Evolutionary conservation across 2,113 vertebrate species (phyloP), one percentile per base, ranked within the genome.

Genomic region (Bufo gargarizans): DNA sequence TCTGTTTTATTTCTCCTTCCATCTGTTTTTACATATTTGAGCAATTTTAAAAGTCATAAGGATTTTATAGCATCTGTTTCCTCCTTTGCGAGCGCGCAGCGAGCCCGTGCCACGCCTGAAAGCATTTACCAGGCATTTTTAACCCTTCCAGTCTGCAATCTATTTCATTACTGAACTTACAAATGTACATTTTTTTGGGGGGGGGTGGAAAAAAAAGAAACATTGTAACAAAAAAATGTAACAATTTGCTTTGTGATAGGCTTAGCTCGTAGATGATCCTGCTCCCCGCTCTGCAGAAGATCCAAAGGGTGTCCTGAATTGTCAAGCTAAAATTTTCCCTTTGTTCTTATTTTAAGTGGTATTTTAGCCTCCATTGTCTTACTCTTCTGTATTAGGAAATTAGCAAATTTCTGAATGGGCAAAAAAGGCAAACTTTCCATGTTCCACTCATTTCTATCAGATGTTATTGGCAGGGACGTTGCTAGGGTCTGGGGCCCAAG

Each of bases 21-120:
- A 81, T 87, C 86, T 81, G 86, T 87, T 87, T 81, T 87, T 87
- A 87, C 86, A 87, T 87, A 87, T 87, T 81, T 87, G 77, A 81
- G 86, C 63, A 71, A 81, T 87, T 87, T 87, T 79, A 80, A 87
- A 71, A 87, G 85, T 87, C 85, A 71, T 77, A 87, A 87, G 65
- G 65, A 81, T 87, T 81, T 87, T 56, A 58, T 22, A 22, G 86
- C 86, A 81, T 81, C 86, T 87, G 78, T 87, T 72, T 81, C 22
- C 14, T 56, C 59, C 61, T n/a, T 33, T 2, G 8, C 50, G 61
- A 69, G 20, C 47, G 7, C 59, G 19, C 16, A 43, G 76, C 49
- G 11, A 58, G 59, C 20, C 72, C 17, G 74, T 33, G 74, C 59
- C 16, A 55, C 55, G 85, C 43, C 85, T 61, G 43, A 45, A 16